These are phyloP conservation scores for Lophura nycthemera DNA, from an alignment of 2,113 vertebrate genomes.

Conservation along the genomic window DNA sequence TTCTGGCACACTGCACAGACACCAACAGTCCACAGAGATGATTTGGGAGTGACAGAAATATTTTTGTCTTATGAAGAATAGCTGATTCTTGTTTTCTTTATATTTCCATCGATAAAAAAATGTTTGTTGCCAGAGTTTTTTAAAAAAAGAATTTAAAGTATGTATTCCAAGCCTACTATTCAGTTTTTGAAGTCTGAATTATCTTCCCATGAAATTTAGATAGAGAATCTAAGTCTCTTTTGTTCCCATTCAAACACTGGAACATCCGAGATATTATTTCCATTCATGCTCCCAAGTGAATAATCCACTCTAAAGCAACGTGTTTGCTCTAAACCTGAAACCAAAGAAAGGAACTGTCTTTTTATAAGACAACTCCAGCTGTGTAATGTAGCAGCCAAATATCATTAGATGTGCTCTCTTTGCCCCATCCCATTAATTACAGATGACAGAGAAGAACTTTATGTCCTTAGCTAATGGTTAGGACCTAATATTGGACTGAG, in stretches of 20 bases:
- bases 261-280: constrained; percentile 3
- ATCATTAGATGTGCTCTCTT: not conserved
- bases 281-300: not conserved
- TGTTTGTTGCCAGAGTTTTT: not conserved
- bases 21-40: not conserved
- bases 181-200: constrained; percentile 1
- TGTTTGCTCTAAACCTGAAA: constrained; percentile 21
- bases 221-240: not conserved
- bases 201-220: not conserved
- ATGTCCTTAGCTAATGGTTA: not conserved
- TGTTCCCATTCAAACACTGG: constrained; percentile 11
- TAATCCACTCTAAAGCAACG: not conserved
- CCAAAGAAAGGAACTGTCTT: not conserved
- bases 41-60: not conserved
- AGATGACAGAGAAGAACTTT: not conserved
- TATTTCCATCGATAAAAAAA: not conserved
- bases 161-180: not conserved
- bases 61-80: not conserved
- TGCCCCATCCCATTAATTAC: not conserved
- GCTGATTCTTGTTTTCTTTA: not conserved
- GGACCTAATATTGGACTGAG: not conserved
- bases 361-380: not conserved
- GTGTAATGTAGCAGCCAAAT: not conserved
- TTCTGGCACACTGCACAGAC: not conserved
- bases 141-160: not conserved